phyloP scores from a whole-genome alignment of 2,113 vertebrate genomes.

The Heteronetta atricapilla region DNA sequence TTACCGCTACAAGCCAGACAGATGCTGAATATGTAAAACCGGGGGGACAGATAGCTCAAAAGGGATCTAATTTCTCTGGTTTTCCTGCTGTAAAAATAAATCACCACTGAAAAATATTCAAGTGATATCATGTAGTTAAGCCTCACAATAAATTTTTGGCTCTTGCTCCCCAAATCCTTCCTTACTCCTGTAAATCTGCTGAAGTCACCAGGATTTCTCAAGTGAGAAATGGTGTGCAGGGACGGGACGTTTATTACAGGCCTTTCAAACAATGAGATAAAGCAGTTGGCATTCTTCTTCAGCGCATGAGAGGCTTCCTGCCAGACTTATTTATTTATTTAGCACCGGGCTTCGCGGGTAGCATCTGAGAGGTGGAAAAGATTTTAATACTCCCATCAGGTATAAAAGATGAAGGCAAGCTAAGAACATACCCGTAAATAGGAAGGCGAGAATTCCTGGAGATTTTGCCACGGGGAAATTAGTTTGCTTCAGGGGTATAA shows the following conservation, averaged over 20 bases:
- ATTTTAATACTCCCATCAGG: background rate
- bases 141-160: background rate
- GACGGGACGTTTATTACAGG: background rate
- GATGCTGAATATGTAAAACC: background rate
- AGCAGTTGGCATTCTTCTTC: background rate
- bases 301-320: background rate
- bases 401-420: background rate
- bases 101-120: background rate
- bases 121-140: background rate
- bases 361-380: background rate
- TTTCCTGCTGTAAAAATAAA: background rate
- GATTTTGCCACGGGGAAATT: background rate
- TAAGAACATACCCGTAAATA: background rate
- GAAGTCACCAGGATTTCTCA: background rate
- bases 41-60: background rate
- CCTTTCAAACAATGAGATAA: background rate
- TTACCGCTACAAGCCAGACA: background rate
- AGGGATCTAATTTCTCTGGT: background rate
- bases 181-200: background rate
- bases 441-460: background rate
- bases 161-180: background rate
- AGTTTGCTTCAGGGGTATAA: background rate
- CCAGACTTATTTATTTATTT: background rate
- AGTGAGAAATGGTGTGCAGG: background rate
- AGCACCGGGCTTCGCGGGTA: background rate